Percentiles rank a stretch among this genome's conserved stretches.
Evolutionary conservation across 1,140 invertebrate genomes (phyloP).

Genomic region (Amyelois transitella): DNA sequence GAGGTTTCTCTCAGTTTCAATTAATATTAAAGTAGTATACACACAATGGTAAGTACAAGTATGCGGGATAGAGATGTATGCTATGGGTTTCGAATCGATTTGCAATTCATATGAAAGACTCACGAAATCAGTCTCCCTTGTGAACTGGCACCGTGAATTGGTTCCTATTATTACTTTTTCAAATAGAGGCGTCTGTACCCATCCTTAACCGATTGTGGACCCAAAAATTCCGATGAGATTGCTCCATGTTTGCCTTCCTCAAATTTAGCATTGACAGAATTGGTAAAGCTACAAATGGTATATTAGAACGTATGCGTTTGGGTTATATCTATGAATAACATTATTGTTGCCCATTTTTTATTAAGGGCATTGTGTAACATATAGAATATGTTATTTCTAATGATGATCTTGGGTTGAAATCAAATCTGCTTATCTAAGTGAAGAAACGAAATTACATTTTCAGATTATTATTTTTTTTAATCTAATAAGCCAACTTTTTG

Average conservation of each 20-base stretch:
- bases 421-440: too few relatives aligned
- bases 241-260: conserved; percentile 11
- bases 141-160: conserved; percentile 1
- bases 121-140: not conserved
- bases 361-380: too few relatives aligned
- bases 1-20: too few relatives aligned
- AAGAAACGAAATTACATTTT: too few relatives aligned
- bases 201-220: not conserved
- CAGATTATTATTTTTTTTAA: too few relatives aligned
- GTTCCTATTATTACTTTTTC: conserved; percentile 3
- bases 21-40: too few relatives aligned
- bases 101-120: not conserved
- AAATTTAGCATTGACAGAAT: conserved; percentile 15
- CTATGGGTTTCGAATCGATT: not conserved
- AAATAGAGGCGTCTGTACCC: not conserved
- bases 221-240: not conserved
- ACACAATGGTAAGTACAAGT: not conserved
- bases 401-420: too few relatives aligned
- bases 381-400: too few relatives aligned
- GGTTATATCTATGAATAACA: too few relatives aligned
- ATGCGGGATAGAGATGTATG: not conserved
- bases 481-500: too few relatives aligned
- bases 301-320: not conserved
- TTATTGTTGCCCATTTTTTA: too few relatives aligned
- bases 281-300: not conserved